Percentiles rank a stretch among this genome's conserved stretches.
These are phyloP conservation scores for Sinotaia quadrata DNA, from an alignment of 2,888 invertebrate species.

Conservation along the genomic window DNA sequence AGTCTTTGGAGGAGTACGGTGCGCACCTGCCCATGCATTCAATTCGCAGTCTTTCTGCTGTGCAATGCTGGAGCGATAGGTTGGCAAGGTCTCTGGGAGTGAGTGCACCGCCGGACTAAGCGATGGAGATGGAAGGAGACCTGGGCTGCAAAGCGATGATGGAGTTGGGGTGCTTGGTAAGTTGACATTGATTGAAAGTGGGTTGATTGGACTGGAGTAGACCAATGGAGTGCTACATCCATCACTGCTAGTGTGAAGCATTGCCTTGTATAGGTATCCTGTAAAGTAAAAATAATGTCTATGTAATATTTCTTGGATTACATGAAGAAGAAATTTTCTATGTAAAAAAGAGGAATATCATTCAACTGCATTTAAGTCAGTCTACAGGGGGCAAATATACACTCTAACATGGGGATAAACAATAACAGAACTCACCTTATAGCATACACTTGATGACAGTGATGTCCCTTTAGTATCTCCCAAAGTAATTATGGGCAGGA, in stretches of 20 bases:
- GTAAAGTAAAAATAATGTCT: not conserved
- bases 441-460: too few relatives aligned
- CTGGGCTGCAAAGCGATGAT: conserved; percentile 6
- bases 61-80: not conserved
- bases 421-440: too few relatives aligned
- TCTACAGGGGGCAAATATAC: too few relatives aligned
- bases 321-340: not conserved
- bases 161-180: not conserved
- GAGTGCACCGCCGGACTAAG: conserved; percentile 2
- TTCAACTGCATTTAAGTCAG: too few relatives aligned
- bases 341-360: not conserved
- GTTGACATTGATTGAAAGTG: conserved; percentile 5
- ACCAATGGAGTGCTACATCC: not conserved
- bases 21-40: conserved; percentile 27
- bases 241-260: conserved; percentile 1
- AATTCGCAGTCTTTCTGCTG: conserved; percentile 12
- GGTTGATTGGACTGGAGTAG: conserved; percentile 14
- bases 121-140: not conserved
- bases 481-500: too few relatives aligned
- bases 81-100: conserved; percentile 6
- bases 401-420: too few relatives aligned
- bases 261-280: conserved; percentile 19
- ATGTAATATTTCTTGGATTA: too few relatives aligned
- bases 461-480: too few relatives aligned
- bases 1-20: too few relatives aligned